These are phyloP conservation scores for Ridgeia piscesae DNA, from an alignment of 1,140 invertebrate genomes.

Conservation along the genomic window DNA sequence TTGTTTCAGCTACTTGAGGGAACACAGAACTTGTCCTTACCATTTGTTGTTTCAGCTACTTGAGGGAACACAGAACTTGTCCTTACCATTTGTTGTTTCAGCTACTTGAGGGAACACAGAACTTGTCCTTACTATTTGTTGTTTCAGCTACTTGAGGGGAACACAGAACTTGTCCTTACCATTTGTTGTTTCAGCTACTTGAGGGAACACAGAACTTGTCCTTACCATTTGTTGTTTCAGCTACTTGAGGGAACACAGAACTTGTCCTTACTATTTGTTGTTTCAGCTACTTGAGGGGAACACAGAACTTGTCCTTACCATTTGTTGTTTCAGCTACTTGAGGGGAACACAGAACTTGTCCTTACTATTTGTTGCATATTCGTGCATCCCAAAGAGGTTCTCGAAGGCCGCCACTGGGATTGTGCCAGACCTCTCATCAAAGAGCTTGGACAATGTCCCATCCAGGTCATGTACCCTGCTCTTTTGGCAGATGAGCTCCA, in stretches of 20 bases:
- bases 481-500: conserved; percentile 80
- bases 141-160: too few relatives aligned
- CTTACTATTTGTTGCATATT: conserved; percentile 19
- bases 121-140: conserved; percentile 8
- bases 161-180: conserved; percentile 11
- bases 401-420: conserved; percentile 70
- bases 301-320: conserved; percentile 11
- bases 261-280: conserved; percentile 11
- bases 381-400: conserved; percentile 66
- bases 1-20: too few relatives aligned
- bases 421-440: background rate
- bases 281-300: too few relatives aligned
- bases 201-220: conserved; percentile 8
- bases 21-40: conserved; percentile 9
- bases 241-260: background rate
- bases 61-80: conserved; percentile 3
- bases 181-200: too few relatives aligned
- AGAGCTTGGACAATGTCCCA: conserved; percentile 65
- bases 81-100: too few relatives aligned
- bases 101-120: background rate
- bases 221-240: too few relatives aligned
- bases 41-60: too few relatives aligned
- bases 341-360: background rate
- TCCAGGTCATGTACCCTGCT: conserved; percentile 76
- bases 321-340: too few relatives aligned